These are phyloP conservation scores for Urocolius indicus DNA, from an alignment of 2,113 vertebrate genomes.

Conservation along the genomic window DNA sequence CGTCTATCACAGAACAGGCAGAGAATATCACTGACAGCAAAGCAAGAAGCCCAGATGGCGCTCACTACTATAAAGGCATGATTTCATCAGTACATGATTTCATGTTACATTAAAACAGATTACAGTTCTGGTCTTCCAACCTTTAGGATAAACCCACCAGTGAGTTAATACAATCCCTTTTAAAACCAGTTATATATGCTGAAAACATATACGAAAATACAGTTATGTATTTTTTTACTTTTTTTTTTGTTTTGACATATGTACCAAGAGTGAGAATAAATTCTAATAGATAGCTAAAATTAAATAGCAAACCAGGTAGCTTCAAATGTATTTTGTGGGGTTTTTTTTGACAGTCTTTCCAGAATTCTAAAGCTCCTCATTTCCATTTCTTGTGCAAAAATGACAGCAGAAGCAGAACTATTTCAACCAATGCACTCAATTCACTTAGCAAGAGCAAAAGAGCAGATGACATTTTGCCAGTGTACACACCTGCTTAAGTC, in stretches of 20 bases:
- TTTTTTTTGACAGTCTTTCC: not conserved
- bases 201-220: not conserved
- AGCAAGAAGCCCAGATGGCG: not conserved
- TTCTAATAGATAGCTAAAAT: not conserved
- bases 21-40: not conserved
- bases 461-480: not conserved
- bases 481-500: fast-evolving
- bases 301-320: not conserved
- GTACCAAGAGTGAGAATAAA: not conserved
- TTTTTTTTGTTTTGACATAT: not conserved
- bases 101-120: not conserved
- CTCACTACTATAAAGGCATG: fast-evolving
- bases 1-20: not conserved
- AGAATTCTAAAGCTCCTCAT: not conserved
- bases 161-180: not conserved
- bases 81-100: not conserved
- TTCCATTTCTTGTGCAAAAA: not conserved
- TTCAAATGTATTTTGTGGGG: not conserved
- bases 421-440: not conserved
- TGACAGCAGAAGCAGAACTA: not conserved
- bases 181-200: not conserved
- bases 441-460: not conserved
- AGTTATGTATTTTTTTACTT: not conserved
- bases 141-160: not conserved
- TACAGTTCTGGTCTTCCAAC: not conserved